phyloP scores from a whole-genome alignment of 30 jellyfish, hydroid and myxozoan genomes.

The Rhopilema esculentum region DNA sequence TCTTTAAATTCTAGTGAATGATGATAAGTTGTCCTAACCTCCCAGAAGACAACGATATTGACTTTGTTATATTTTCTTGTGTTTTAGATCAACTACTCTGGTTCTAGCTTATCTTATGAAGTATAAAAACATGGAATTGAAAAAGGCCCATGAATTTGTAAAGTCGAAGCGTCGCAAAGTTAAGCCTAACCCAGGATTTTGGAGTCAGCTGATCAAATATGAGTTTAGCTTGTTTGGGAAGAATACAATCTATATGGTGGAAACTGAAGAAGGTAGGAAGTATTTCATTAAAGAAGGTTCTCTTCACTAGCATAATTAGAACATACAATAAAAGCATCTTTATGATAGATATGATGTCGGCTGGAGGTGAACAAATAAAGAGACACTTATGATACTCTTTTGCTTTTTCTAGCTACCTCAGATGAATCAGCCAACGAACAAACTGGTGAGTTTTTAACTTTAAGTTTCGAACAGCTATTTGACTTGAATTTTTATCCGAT shows the following conservation, averaged over 20 bases:
- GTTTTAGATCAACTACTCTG: slow-evolving; percentile 63
- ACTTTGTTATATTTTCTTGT: not conserved
- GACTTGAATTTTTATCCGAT: no score
- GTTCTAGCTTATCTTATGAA: slow-evolving; percentile 71
- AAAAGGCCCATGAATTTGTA: slow-evolving; percentile 57
- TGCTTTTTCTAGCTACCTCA: not conserved
- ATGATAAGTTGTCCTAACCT: not conserved
- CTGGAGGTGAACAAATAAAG: not conserved
- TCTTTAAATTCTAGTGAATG: no score
- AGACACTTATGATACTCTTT: not conserved
- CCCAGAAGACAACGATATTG: not conserved
- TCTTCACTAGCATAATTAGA: not conserved
- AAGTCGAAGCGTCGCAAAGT: slow-evolving; percentile 46
- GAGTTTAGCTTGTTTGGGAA: slow-evolving; percentile 51
- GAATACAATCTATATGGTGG: slow-evolving; percentile 55
- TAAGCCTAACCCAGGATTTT: slow-evolving; percentile 72
- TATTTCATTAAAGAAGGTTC: not conserved
- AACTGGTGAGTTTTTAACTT: not conserved
- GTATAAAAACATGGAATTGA: slow-evolving; percentile 50
- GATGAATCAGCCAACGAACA: not conserved
- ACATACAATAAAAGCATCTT: no score
- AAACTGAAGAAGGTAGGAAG: not conserved
- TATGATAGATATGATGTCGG: not conserved
- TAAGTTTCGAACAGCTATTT: not conserved
- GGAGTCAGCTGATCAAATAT: slow-evolving; percentile 69